phyloP scores from a whole-genome alignment of 2,888 invertebrate genomes.

The Mythimna albipuncta region DNA sequence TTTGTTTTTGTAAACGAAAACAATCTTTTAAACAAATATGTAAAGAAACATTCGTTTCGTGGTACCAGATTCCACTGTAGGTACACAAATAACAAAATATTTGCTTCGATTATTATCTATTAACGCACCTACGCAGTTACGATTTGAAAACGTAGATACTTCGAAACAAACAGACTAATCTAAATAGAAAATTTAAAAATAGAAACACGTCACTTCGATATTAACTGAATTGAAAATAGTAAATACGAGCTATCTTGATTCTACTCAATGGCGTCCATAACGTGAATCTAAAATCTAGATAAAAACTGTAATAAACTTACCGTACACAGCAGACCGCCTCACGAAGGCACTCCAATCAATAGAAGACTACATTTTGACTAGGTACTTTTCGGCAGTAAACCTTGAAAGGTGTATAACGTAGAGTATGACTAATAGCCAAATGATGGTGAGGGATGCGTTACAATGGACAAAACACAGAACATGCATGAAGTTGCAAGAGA shows the following conservation, averaged over 20 bases:
- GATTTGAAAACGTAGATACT: not conserved
- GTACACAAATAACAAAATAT: not conserved
- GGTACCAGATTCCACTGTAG: not conserved
- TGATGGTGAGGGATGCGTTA: constrained; percentile 27
- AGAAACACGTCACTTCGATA: not conserved
- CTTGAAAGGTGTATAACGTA: constrained; percentile 20
- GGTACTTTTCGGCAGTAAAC: not conserved
- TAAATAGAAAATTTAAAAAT: not conserved
- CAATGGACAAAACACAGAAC: constrained; percentile 38
- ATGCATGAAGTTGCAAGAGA: constrained; percentile 46
- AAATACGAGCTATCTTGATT: not conserved
- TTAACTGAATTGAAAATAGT: not conserved
- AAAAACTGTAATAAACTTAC: constrained; percentile 22
- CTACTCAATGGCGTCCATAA: not conserved
- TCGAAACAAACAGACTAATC: not conserved
- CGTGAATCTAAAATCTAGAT: not conserved
- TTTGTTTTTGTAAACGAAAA: too few species aligned
- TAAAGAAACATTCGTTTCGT: not conserved
- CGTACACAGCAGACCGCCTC: constrained; percentile 6
- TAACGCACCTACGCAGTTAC: not conserved
- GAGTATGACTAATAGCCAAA: constrained; percentile 36
- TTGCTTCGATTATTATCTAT: too few species aligned
- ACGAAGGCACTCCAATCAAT: not conserved
- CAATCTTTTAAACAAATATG: not conserved
- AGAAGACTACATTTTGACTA: constrained; percentile 29